Evolutionary conservation across 2,113 vertebrate genomes (phyloP).

Genomic region (Himantopus leucocephalus): DNA sequence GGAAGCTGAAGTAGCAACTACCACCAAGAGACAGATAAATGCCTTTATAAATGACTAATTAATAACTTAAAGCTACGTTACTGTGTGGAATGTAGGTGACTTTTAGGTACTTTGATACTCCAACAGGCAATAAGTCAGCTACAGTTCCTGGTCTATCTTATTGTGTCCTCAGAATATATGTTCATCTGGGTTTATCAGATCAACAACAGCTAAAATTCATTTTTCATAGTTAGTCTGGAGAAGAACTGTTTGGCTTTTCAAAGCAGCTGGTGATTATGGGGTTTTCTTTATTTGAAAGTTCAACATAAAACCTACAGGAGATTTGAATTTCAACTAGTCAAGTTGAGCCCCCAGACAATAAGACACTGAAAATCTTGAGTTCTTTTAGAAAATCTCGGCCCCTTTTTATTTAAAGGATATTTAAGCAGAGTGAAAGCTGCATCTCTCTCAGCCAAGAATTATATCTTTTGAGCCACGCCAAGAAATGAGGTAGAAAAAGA

Average conservation of each 20-base stretch:
- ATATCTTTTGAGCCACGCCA: slow-evolving; percentile 1
- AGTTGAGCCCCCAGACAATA: not conserved
- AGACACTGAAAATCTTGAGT: not conserved
- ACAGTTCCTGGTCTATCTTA: not conserved
- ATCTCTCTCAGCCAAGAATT: not conserved
- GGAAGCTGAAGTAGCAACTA: slow-evolving; percentile 73
- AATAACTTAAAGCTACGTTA: slow-evolving; percentile 57
- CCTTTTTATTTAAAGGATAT: not conserved
- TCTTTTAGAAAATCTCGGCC: not conserved
- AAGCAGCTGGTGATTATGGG: not conserved
- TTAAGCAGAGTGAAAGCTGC: not conserved
- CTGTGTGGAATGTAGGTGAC: slow-evolving; percentile 33
- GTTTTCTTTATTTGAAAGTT: not conserved
- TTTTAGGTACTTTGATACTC: slow-evolving; percentile 43
- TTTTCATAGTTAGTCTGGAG: slow-evolving; percentile 13
- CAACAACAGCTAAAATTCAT: slow-evolving; percentile 54
- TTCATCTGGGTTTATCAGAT: slow-evolving; percentile 49
- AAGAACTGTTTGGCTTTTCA: not conserved
- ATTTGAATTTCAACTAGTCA: not conserved
- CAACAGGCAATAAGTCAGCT: not conserved
- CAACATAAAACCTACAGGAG: not conserved
- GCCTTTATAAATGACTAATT: slow-evolving; percentile 65
- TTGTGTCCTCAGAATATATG: slow-evolving; percentile 9
- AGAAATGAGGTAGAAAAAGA: slow-evolving; percentile 33
- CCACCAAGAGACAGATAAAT: slow-evolving; percentile 73